Conservation (phyloP, 2,797 vertebrate species). For the Hydrocynus forskahlii region DNA sequence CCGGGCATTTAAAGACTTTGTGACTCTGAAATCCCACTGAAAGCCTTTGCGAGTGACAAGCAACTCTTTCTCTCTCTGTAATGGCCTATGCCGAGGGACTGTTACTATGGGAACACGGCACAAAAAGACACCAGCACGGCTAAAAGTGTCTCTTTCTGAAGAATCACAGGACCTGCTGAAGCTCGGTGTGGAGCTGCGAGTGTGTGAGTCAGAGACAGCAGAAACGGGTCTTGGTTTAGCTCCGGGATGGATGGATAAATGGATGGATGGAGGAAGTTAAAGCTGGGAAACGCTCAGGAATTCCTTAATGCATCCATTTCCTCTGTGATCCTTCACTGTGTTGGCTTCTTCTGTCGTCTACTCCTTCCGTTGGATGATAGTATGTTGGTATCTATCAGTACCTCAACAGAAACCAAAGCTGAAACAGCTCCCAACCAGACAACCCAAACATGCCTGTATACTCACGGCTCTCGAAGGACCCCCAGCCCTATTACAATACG, state of each 20-base stretch:
- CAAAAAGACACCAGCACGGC: constrained; percentile 69
- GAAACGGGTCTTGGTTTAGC: constrained; percentile 67
- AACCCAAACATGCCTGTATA: too few relatives aligned
- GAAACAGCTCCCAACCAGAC: too few relatives aligned
- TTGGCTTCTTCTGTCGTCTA: not conserved
- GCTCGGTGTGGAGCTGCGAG: constrained; percentile 76
- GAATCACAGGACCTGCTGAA: constrained; percentile 63
- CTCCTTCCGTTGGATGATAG: too few relatives aligned
- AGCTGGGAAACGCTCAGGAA: not conserved
- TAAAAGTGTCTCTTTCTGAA: constrained; percentile 76
- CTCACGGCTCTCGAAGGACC: too few relatives aligned
- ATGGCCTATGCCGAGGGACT: constrained; percentile 75
- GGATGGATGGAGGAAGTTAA: not conserved
- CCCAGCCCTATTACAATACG: too few relatives aligned
- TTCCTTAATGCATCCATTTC: constrained; percentile 1
- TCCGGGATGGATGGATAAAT: not conserved
- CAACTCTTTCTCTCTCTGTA: constrained; percentile 75
- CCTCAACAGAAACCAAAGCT: too few relatives aligned
- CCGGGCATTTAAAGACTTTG: constrained; percentile 42
- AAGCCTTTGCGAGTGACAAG: constrained; percentile 74
- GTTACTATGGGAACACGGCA: constrained; percentile 80
- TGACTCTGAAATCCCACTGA: constrained; percentile 62
- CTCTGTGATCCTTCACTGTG: not conserved
- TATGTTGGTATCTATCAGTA: too few relatives aligned
- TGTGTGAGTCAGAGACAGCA: constrained; percentile 71